These are phyloP conservation scores for Chaenogobius annularis DNA, from an alignment of 2,113 vertebrate genomes.

Conservation along the genomic window DNA sequence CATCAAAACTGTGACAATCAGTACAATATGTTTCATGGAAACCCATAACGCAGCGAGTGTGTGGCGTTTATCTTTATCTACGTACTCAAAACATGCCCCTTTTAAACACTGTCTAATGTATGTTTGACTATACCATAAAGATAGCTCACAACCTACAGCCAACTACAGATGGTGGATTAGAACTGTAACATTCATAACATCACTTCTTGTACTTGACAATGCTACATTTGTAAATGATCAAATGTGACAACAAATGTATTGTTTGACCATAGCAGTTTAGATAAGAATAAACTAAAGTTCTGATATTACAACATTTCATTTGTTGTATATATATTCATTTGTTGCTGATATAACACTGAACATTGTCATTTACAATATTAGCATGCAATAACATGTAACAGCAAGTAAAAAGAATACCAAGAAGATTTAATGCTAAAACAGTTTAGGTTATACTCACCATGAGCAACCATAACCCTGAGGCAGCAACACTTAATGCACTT, in stretches of 20 bases:
- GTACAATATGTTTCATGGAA: background rate
- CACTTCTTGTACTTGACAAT: background rate
- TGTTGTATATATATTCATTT: background rate
- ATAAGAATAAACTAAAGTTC: background rate
- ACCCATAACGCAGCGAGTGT: background rate
- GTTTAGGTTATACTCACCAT: constrained; percentile 63
- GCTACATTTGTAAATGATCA: background rate
- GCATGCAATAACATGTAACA: background rate
- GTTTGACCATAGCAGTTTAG: background rate
- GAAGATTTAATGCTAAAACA: constrained; percentile 3
- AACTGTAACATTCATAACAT: background rate
- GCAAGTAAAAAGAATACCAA: background rate
- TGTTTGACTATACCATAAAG: background rate
- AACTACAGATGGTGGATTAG: background rate
- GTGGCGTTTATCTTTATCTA: no score
- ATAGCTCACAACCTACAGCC: background rate
- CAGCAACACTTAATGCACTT: constrained; percentile 29
- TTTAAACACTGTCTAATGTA: background rate
- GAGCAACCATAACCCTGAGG: constrained; percentile 17
- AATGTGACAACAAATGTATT: background rate
- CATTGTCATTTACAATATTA: background rate
- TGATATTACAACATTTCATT: background rate
- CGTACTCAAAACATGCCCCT: background rate
- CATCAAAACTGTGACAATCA: background rate
- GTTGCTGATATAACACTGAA: background rate